These are phyloP conservation scores for Gibbula magus DNA, from an alignment of 2,888 invertebrate genomes.

Conservation along the genomic window DNA sequence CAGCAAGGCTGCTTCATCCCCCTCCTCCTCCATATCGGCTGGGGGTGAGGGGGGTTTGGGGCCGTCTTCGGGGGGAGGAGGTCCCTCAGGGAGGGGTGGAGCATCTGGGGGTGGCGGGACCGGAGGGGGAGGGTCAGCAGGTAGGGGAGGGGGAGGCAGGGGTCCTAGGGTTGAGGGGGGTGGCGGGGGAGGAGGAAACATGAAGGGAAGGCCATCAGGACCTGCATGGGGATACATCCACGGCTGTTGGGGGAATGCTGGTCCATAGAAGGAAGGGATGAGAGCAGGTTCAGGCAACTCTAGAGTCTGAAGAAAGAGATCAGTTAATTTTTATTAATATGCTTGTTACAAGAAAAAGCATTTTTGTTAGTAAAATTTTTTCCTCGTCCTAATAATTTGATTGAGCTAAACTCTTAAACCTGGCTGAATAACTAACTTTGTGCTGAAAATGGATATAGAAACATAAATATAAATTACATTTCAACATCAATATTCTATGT, in stretches of 20 bases:
- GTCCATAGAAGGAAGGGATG: neutral
- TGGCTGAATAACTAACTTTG: no score
- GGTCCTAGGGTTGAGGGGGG: conserved; percentile 48
- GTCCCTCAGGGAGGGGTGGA: conserved; percentile 23
- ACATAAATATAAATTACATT: no score
- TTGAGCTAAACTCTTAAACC: no score
- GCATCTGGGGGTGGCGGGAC: conserved; percentile 31
- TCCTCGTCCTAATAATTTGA: no score
- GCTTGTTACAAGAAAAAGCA: no score
- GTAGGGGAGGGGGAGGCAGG: conserved; percentile 46
- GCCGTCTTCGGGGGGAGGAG: neutral
- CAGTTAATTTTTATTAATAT: no score
- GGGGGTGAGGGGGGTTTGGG: conserved; percentile 21
- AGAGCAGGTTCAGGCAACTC: neutral
- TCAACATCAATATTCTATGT: no score
- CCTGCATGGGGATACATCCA: neutral
- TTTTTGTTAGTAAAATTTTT: no score
- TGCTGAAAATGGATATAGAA: no score
- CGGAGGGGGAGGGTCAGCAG: conserved; percentile 21
- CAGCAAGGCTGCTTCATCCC: conserved; percentile 55
- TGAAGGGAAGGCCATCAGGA: conserved; percentile 44
- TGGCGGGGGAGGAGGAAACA: conserved; percentile 48
- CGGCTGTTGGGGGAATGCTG: neutral
- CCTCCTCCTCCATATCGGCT: conserved; percentile 29
- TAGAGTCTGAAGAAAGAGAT: neutral